Evolutionary conservation across 2,797 vertebrate genomes (phyloP).

Genomic region (Pseudocheirus occidentalis): DNA sequence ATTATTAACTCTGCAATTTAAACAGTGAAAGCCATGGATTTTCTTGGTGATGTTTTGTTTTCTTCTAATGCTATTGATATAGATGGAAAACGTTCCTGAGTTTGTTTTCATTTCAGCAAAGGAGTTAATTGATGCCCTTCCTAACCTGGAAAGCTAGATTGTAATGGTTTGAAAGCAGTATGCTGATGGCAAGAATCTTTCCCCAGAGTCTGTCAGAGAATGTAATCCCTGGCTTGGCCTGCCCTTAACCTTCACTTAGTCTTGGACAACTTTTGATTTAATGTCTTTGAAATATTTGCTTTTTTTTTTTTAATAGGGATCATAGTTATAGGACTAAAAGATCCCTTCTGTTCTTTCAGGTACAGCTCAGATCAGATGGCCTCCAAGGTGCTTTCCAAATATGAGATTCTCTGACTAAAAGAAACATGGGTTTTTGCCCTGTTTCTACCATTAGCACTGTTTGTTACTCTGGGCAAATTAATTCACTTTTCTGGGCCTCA

Average conservation of each 20-base stretch:
- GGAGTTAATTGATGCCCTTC: not conserved
- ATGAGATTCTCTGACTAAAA: not conserved
- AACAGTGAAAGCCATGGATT: not conserved
- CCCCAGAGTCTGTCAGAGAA: not conserved
- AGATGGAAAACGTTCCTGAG: not conserved
- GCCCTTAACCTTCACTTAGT: not conserved
- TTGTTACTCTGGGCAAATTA: not conserved
- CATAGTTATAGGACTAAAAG: not conserved
- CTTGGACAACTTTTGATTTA: not conserved
- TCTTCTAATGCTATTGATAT: not conserved
- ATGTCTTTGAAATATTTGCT: not conserved
- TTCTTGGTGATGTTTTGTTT: not conserved
- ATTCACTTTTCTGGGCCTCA: not conserved
- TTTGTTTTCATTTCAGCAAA: not conserved
- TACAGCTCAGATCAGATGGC: not conserved
- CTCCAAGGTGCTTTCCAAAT: not conserved
- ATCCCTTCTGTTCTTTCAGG: not conserved
- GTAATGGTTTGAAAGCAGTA: not conserved
- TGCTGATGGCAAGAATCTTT: not conserved
- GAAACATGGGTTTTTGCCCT: not conserved
- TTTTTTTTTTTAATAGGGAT: not conserved
- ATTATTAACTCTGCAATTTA: not conserved
- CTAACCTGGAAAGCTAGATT: not conserved
- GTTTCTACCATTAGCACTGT: not conserved
- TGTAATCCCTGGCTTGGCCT: not conserved